These are phyloP conservation scores for Ruditapes philippinarum DNA, from an alignment of 1,140 invertebrate species.

Conservation along the genomic window DNA sequence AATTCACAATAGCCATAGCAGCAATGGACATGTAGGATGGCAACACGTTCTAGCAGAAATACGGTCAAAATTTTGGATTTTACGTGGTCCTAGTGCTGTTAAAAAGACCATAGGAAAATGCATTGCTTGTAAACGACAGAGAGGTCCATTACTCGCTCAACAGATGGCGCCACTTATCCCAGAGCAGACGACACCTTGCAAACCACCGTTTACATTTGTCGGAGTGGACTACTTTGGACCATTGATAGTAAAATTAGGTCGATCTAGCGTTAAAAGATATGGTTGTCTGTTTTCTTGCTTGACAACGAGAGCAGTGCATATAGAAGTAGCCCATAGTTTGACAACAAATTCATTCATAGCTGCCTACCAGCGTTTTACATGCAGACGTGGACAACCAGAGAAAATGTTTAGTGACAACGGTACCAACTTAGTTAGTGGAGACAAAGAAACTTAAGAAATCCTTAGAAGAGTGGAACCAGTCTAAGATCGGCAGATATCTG, in stretches of 20 bases:
- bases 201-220: slow-evolving; percentile 65
- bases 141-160: slow-evolving; percentile 1
- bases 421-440: slow-evolving; percentile 61
- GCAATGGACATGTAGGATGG: slow-evolving; percentile 34
- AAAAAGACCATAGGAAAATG: background rate
- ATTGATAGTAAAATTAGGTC: slow-evolving; percentile 63
- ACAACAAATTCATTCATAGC: slow-evolving; percentile 68
- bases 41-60: slow-evolving; percentile 10
- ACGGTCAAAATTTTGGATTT: slow-evolving; percentile 25
- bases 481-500: background rate
- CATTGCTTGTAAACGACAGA: slow-evolving; percentile 11
- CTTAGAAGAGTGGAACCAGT: slow-evolving; percentile 13
- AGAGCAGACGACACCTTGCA: slow-evolving; percentile 52
- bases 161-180: slow-evolving; percentile 54
- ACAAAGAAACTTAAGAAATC: slow-evolving; percentile 71
- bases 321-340: slow-evolving; percentile 56
- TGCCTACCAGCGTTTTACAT: slow-evolving; percentile 65
- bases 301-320: slow-evolving; percentile 69
- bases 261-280: slow-evolving; percentile 61
- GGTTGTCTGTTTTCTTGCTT: slow-evolving; percentile 73
- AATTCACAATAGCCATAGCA: slow-evolving; percentile 46
- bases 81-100: slow-evolving; percentile 27
- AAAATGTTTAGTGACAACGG: background rate
- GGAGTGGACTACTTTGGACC: slow-evolving; percentile 65
- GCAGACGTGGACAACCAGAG: slow-evolving; percentile 38